These are phyloP conservation scores for Oxyteleia sp. DNA, from an alignment of 2,888 invertebrate genomes.

Conservation along the genomic window DNA sequence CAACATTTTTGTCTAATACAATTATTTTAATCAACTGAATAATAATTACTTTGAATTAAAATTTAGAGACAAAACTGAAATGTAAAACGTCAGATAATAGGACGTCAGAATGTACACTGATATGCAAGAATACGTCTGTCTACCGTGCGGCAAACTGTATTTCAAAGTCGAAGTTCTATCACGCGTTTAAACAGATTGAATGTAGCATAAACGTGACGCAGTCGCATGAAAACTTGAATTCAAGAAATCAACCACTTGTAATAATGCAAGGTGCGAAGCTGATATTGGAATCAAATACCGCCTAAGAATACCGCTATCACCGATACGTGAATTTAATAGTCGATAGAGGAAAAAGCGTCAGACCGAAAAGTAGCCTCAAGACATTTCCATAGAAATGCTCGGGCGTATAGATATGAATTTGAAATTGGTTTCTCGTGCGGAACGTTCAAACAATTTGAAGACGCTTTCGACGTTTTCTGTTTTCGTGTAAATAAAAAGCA, in stretches of 20 bases:
- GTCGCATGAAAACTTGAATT: conserved; percentile 50
- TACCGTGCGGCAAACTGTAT: conserved; percentile 13
- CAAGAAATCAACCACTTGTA: conserved; percentile 64
- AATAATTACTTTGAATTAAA: no score
- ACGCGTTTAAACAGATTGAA: conserved; percentile 37
- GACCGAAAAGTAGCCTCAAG: conserved; percentile 39
- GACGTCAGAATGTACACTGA: neutral
- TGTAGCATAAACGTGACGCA: conserved; percentile 52
- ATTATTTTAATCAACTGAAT: no score
- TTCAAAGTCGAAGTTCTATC: conserved; percentile 38
- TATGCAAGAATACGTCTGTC: neutral
- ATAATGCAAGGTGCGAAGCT: conserved; percentile 66
- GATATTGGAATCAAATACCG: conserved; percentile 61
- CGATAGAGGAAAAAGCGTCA: conserved; percentile 43
- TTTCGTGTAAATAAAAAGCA: no score
- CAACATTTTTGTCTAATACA: no score
- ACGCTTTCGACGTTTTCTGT: no score
- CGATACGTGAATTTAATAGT: conserved; percentile 57
- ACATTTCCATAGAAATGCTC: conserved; percentile 39
- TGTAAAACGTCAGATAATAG: neutral
- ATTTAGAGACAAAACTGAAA: neutral
- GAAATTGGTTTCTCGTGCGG: conserved; percentile 14
- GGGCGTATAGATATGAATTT: conserved; percentile 39
- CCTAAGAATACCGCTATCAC: conserved; percentile 53
- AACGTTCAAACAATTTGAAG: conserved; percentile 14